Percentiles rank a stretch among this genome's conserved stretches.
phyloP scores from a whole-genome alignment of 2,888 invertebrate species.

The Hirudinaria manillensis region DNA sequence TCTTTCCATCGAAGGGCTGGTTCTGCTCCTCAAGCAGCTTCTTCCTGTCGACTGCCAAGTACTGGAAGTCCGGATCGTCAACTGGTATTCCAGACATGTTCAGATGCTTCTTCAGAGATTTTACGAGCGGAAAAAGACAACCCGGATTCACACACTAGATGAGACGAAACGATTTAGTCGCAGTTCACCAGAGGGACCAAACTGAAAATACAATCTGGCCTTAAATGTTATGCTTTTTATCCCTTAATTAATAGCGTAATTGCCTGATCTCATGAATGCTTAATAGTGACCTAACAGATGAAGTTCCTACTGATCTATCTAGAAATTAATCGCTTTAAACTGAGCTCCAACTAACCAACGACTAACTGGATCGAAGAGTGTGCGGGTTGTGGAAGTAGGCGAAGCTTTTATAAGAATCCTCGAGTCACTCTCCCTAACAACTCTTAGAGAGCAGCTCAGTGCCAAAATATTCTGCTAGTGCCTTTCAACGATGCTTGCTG shows the following conservation, averaged over 20 bases:
- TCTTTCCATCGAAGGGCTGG: slow-evolving; percentile 63
- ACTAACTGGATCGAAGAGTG: slow-evolving; percentile 7
- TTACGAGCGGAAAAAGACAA: not conserved
- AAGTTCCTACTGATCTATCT: too few relatives aligned
- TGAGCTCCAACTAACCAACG: slow-evolving; percentile 5
- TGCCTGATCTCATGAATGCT: too few relatives aligned
- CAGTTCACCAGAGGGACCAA: not conserved
- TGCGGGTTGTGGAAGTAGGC: not conserved
- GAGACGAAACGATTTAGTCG: slow-evolving; percentile 5
- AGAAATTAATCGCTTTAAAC: not conserved
- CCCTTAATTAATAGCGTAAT: too few relatives aligned
- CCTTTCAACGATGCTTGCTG: too few relatives aligned
- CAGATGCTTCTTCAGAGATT: too few relatives aligned
- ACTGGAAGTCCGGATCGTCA: slow-evolving; percentile 45
- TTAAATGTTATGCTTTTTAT: too few relatives aligned
- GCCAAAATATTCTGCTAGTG: too few relatives aligned
- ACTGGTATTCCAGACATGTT: slow-evolving; percentile 2
- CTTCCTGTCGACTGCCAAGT: slow-evolving; percentile 50
- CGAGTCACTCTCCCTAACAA: not conserved
- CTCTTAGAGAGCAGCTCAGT: not conserved
- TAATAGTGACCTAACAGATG: too few relatives aligned
- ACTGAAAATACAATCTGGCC: not conserved
- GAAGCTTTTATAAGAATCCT: not conserved
- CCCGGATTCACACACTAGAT: slow-evolving; percentile 9
- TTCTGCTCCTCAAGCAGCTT: slow-evolving; percentile 48